phyloP scores from a whole-genome alignment of 2,113 vertebrate species.

The Raja brachyura region DNA sequence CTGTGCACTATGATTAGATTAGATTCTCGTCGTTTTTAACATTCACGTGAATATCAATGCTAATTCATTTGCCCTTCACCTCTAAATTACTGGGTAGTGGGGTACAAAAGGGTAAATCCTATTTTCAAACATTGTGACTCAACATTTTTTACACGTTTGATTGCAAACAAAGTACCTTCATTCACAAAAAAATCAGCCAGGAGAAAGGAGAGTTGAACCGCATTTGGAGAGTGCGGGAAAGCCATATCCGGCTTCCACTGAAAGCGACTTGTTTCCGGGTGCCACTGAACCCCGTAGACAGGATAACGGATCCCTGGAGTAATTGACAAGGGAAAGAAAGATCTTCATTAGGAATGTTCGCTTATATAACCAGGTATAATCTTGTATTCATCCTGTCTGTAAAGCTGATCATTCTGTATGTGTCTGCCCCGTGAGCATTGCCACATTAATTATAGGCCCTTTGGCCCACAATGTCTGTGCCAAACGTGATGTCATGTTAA shows the following conservation, averaged over 20 bases:
- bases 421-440: too few species aligned
- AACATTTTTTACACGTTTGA: neutral
- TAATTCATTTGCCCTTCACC: neutral
- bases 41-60: neutral
- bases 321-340: neutral
- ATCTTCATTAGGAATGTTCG: neutral
- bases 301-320: constrained; percentile 48
- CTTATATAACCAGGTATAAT: neutral
- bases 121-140: neutral
- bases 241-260: constrained; percentile 54
- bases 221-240: constrained; percentile 60
- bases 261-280: constrained; percentile 68
- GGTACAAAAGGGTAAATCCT: neutral
- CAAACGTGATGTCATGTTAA: too few species aligned
- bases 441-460: too few species aligned
- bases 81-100: neutral
- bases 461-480: too few species aligned
- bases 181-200: constrained; percentile 61
- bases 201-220: constrained; percentile 54
- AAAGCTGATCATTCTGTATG: neutral
- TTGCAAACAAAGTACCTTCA: constrained; percentile 55
- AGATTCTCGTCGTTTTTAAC: neutral
- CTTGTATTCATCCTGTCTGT: neutral
- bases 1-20: too few species aligned
- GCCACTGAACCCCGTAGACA: constrained; percentile 72